These are phyloP conservation scores for Benthosema pterotum DNA, from an alignment of 2,797 vertebrate genomes.

Conservation along the genomic window DNA sequence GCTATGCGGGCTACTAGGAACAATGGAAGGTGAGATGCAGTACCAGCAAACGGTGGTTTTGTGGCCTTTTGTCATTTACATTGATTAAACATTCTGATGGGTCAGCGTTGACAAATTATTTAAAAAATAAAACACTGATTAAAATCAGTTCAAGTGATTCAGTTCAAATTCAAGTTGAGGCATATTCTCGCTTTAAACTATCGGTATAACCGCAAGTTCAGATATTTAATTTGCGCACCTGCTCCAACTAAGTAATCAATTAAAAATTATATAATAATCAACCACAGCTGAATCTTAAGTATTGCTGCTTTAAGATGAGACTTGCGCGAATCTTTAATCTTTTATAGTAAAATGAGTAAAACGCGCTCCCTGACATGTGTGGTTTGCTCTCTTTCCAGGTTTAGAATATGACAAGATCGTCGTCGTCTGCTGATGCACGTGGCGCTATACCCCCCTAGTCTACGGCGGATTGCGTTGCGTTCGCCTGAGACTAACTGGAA, in stretches of 20 bases:
- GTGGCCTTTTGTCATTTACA: slow-evolving; percentile 11
- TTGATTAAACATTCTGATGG: slow-evolving; percentile 2
- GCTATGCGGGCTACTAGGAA: slow-evolving; percentile 74
- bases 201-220: slow-evolving; percentile 32
- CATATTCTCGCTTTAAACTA: slow-evolving; percentile 29
- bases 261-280: slow-evolving; percentile 7
- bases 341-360: slow-evolving; percentile 31
- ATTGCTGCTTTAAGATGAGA: slow-evolving; percentile 48
- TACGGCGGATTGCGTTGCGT: slow-evolving; percentile 85
- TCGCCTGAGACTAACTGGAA: slow-evolving; percentile 83
- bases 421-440: slow-evolving; percentile 84
- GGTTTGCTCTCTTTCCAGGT: slow-evolving; percentile 88
- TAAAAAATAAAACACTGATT: not conserved
- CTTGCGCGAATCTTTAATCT: slow-evolving; percentile 59
- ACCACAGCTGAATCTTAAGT: slow-evolving; percentile 35
- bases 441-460: slow-evolving; percentile 79
- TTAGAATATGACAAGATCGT: slow-evolving; percentile 87
- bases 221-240: slow-evolving; percentile 26
- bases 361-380: slow-evolving; percentile 80
- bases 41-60: not conserved
- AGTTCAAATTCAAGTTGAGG: slow-evolving; percentile 2
- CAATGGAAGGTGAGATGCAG: slow-evolving; percentile 72
- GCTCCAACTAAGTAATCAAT: slow-evolving; percentile 19
- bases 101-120: not conserved
- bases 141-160: no score